Base-by-base conservation (phyloP, 2,113 vertebrate species). In the Trichomycterus rosablanca region DNA sequence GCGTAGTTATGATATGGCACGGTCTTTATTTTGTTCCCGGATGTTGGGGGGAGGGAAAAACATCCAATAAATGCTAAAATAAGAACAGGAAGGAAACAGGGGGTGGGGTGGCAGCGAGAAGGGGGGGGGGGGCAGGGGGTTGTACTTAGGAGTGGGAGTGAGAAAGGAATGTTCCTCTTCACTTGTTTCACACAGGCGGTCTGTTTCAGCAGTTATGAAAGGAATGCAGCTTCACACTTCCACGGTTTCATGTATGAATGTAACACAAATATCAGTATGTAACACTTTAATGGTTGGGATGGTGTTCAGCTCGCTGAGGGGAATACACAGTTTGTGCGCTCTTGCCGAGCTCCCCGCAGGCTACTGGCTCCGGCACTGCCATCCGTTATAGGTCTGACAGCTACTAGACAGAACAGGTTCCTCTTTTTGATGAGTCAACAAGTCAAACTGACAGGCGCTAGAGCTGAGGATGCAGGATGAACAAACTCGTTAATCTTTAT, bases 1-100 rank as follows among this genome's bases (percentile, higher is more conserved):
- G 64, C 34, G 76, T 68, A 76, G 78, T 79, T 75, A 79, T 70
- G 84, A 77, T 85, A 84, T 77, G 80, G 90, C 87, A 93, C 88
- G 93, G 91, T 89, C 89, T 86, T 88, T 88, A 89, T 89, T 92
- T 93, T 93, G 91, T 94, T 94, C 85, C 90, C 89, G 89, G 93
- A 94, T 86, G 90, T 92, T 89, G 91, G 86, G 49, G 26, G 7
- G 7, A 44, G 26, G 9, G 54, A 53, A 89, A 92, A 94, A 92
- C 91, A 90, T 90, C 90, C 86, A 86, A 63, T 83, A 76, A 83
- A 83, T 87, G 91, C 93, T 96, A 97, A 94, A 96, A 94, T 94
- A 92, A 94, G 91, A 84, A 84, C 87, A 93, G 94, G 94, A 97
- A 97, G 94, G 94, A 97, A 97, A 90, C 88, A 86, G 90, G 93